Base-by-base conservation (phyloP, 2,888 invertebrate genomes). In the Mamestra brassicae region DNA sequence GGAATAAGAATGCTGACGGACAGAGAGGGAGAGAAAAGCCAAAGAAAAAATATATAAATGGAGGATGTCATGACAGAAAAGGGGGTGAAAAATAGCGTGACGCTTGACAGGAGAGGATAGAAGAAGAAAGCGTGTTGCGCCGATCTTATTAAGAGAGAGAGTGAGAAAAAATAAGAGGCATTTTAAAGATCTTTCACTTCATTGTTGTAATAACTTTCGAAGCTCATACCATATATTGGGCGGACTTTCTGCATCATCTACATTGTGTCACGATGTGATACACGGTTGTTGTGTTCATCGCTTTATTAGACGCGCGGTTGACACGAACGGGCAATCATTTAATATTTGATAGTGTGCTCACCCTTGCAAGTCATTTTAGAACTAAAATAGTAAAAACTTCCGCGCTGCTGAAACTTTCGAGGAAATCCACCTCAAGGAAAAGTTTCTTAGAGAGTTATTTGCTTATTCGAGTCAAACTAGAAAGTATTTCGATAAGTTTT, bases 301-400 rank as follows among this genome's bases (percentile, higher is more conserved):
- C 47, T 81, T 77, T 82, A 72, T 82, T 78, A 80, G 72, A 72
- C 62, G 45, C 17, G 36, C 45, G 47, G 52, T 45, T 62, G 72
- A 69, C 72, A 82, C 50, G 65, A 61, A 57, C 38, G 52, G 45
- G 61, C 1, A 15, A 50, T 6, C 52, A 62, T 81, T 77, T 58
- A 45, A 52, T 65, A 76, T 81, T 71, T 65, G 52, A 65, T 68
- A 61, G 45, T 50, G 26, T 36, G 36, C 47, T 11, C 38, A 3
- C 42, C 15, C 26, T 34, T 52, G 60, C 50, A 69, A 61, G 57
- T 58, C 26, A 26, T 15, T 60, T 55, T 13, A 50, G 4, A 50
- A 60, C 17, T 36, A 11, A 66, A 68, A 64, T 47, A 60, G 47
- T 26, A 1, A 8, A 55, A 74, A 54, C 38, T 5, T 26, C 38